A percentile compares a stretch with the other conserved stretches of the same genome.
Conservation (phyloP, 1,140 invertebrate species). For the Cephus cinctus region DNA sequence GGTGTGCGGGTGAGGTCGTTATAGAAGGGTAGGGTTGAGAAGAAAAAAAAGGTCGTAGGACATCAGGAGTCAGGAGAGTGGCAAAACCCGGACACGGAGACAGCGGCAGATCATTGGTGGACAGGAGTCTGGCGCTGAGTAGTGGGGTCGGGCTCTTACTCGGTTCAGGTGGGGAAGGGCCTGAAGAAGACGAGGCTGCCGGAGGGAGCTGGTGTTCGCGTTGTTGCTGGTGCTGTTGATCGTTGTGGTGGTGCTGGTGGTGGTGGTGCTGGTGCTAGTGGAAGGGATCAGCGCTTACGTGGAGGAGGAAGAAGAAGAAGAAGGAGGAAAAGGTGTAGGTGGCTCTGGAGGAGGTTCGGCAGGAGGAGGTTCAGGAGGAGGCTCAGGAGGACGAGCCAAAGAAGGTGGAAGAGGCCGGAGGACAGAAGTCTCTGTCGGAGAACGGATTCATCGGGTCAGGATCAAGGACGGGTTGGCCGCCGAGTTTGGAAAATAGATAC, state of each 20-base stretch:
- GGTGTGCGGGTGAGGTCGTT: conserved; percentile 21
- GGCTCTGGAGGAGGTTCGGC: conserved; percentile 18
- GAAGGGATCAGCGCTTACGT: conserved; percentile 8
- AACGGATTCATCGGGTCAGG: conserved; percentile 45
- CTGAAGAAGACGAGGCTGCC: conserved; percentile 1
- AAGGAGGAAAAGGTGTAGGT: conserved; percentile 35
- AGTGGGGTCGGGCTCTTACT: too few relatives aligned
- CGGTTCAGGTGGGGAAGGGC: conserved; percentile 17
- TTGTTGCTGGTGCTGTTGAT: neutral
- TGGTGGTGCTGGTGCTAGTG: conserved; percentile 16
- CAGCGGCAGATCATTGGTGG: conserved; percentile 53
- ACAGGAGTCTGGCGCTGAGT: conserved; percentile 32
- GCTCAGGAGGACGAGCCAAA: neutral
- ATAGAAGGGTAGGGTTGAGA: neutral
- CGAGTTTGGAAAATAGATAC: too few relatives aligned
- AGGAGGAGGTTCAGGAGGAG: conserved; percentile 5
- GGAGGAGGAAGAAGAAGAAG: conserved; percentile 24
- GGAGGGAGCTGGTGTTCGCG: conserved; percentile 1
- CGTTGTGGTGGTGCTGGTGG: conserved; percentile 10
- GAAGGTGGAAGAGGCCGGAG: conserved; percentile 1
- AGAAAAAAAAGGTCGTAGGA: conserved; percentile 14
- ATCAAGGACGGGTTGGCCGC: conserved; percentile 33
- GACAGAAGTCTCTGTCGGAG: conserved; percentile 30
- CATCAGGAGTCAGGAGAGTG: conserved; percentile 1
- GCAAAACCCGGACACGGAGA: conserved; percentile 28